Evolutionary conservation across 1,140 invertebrate species (phyloP).

Genomic region (Drosophila guanche): DNA sequence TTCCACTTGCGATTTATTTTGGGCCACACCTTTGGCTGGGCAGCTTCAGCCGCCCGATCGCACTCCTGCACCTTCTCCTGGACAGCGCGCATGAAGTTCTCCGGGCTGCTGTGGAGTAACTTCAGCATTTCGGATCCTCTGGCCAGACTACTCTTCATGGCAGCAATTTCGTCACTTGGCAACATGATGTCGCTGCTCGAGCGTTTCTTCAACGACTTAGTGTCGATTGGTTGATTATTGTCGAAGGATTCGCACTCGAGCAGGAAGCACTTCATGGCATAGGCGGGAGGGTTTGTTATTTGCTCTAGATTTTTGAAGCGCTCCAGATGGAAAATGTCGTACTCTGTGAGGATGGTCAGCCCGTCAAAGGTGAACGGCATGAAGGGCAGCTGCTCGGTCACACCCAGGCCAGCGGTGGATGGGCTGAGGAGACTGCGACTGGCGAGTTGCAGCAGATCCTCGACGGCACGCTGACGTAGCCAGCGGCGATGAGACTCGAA

Average conservation of each 20-base stretch:
- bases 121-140: no score
- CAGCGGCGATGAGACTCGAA: slow-evolving; percentile 50
- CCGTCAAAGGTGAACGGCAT: slow-evolving; percentile 48
- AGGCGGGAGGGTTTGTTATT: neutral
- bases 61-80: no score
- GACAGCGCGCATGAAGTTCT: no score
- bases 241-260: no score
- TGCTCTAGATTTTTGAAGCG: slow-evolving; percentile 27
- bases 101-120: no score
- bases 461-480: slow-evolving; percentile 45
- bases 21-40: neutral
- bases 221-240: no score
- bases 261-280: neutral
- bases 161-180: no score
- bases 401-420: slow-evolving; percentile 5
- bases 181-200: no score
- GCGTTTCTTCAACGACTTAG: no score
- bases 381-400: slow-evolving; percentile 33
- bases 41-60: no score
- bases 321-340: slow-evolving; percentile 21
- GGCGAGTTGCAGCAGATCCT: slow-evolving; percentile 47
- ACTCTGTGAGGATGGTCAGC: slow-evolving; percentile 5
- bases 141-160: no score
- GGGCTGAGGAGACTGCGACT: neutral
- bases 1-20: neutral